Evolutionary conservation across 2,113 vertebrate species (phyloP).

Genomic region (Rostratula benghalensis): DNA sequence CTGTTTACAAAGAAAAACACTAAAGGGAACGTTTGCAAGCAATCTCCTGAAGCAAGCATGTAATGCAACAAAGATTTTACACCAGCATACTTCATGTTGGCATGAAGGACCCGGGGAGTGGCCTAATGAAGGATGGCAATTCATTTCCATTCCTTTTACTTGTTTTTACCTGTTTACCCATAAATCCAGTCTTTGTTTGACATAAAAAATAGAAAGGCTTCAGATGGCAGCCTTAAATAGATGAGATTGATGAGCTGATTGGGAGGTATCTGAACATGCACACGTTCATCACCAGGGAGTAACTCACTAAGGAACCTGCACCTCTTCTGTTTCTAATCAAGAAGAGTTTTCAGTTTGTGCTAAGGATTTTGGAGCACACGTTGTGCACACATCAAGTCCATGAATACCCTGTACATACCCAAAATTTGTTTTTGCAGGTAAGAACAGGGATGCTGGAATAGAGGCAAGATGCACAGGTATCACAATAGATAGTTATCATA

Average conservation of each 20-base stretch:
- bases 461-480: not conserved
- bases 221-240: not conserved
- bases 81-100: not conserved
- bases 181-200: slow-evolving; percentile 27
- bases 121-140: not conserved
- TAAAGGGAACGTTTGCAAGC: not conserved
- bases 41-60: not conserved
- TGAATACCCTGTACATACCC: too few relatives aligned
- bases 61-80: not conserved
- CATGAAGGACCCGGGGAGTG: slow-evolving; percentile 2
- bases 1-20: not conserved
- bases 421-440: not conserved
- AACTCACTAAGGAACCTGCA: not conserved
- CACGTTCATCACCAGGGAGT: not conserved
- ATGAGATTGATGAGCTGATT: not conserved
- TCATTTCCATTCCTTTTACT: slow-evolving; percentile 15
- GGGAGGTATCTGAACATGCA: not conserved
- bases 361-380: not conserved
- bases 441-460: not conserved
- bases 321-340: not conserved
- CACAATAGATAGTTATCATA: not conserved
- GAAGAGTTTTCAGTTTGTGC: not conserved
- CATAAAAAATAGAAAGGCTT: not conserved
- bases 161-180: slow-evolving; percentile 22
- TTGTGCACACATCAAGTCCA: not conserved